A percentile compares a stretch with the other conserved stretches of the same genome.
Conservation (phyloP, 2,888 invertebrate genomes). For the Mesorhabditis sp. region DNA sequence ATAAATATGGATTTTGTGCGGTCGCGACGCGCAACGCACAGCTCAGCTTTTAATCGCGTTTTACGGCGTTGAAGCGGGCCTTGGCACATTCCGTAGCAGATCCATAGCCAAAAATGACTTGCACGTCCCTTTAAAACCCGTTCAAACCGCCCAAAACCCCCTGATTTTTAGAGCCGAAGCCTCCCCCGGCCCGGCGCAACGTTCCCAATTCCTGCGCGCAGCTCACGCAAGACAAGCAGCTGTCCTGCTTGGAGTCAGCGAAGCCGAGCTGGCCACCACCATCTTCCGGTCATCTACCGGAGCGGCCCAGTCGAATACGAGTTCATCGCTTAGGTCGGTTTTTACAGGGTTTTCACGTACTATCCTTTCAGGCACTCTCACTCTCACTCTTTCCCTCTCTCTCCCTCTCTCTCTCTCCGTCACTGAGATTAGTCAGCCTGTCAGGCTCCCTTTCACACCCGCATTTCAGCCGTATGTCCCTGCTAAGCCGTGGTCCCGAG, state of each 20-base stretch:
- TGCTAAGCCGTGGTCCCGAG: slow-evolving; percentile 60
- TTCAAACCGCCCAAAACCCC: background rate
- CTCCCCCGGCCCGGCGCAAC: slow-evolving; percentile 19
- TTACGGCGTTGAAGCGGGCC: too few relatives aligned
- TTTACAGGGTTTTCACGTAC: background rate
- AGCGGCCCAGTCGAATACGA: background rate
- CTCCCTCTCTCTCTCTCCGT: too few relatives aligned
- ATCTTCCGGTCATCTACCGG: slow-evolving; percentile 65
- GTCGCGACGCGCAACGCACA: too few relatives aligned
- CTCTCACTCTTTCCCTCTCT: too few relatives aligned
- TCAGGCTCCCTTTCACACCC: too few relatives aligned
- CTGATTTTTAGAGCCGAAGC: slow-evolving; percentile 12
- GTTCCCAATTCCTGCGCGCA: slow-evolving; percentile 63
- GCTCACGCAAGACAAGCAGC: slow-evolving; percentile 76
- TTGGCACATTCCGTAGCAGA: too few relatives aligned
- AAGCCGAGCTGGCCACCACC: slow-evolving; percentile 78
- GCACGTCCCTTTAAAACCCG: too few relatives aligned
- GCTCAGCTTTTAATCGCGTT: too few relatives aligned
- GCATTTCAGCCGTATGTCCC: slow-evolving; percentile 27
- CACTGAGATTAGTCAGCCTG: too few relatives aligned
- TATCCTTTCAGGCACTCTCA: too few relatives aligned
- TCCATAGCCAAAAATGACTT: too few relatives aligned
- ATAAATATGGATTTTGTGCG: too few relatives aligned
- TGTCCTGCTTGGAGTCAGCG: slow-evolving; percentile 73
- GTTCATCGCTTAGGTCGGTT: slow-evolving; percentile 12